Evolutionary conservation across 2,113 vertebrate genomes (phyloP).

Genomic region (Platanista minor): DNA sequence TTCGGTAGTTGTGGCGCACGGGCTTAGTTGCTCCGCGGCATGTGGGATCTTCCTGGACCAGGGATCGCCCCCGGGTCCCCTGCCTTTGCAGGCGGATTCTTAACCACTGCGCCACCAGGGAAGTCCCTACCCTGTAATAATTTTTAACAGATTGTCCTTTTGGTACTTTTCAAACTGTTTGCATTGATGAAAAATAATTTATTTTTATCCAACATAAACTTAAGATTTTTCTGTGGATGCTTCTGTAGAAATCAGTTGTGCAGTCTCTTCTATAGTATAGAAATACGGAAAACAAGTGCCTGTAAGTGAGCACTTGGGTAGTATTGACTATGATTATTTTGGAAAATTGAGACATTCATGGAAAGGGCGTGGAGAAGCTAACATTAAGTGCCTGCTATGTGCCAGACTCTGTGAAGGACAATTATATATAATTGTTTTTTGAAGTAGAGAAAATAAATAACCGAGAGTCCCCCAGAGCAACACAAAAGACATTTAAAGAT

Average conservation of each 20-base stretch:
- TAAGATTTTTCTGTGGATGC: neutral
- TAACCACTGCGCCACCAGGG: too few species aligned
- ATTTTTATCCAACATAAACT: neutral
- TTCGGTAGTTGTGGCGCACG: too few species aligned
- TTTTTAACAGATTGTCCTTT: conserved; percentile 24
- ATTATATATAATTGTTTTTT: neutral
- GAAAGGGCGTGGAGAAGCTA: neutral
- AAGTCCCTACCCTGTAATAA: neutral
- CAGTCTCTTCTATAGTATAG: neutral
- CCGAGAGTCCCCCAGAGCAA: neutral
- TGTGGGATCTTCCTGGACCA: too few species aligned
- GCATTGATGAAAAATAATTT: neutral
- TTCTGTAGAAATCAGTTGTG: neutral
- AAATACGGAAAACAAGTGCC: neutral
- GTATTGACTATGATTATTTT: neutral
- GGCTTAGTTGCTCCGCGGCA: too few species aligned
- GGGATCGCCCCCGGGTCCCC: too few species aligned
- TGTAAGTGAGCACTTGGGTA: neutral
- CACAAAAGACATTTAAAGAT: neutral
- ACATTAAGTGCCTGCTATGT: neutral
- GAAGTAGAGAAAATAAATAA: neutral
- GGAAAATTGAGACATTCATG: neutral
- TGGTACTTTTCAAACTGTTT: conserved; percentile 17
- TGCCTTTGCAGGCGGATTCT: too few species aligned
- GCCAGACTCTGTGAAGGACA: neutral